Conservation (phyloP, 2,888 invertebrate species). For the Rhagium mordax region DNA sequence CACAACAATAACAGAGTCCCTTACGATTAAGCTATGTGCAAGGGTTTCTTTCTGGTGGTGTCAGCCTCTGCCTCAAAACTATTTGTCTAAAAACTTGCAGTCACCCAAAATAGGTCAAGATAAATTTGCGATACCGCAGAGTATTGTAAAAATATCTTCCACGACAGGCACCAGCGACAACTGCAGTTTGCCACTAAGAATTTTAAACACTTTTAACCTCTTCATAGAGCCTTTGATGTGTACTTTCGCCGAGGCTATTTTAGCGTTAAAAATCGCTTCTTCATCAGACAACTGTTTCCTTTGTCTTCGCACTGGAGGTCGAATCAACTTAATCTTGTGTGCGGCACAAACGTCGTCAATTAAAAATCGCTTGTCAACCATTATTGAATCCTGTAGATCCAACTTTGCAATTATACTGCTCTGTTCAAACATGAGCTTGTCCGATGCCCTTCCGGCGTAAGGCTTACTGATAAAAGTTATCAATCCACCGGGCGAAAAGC, state of each 20-base stretch:
- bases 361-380: slow-evolving; percentile 33
- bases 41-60: no score
- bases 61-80: no score
- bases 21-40: no score
- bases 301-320: slow-evolving; percentile 35
- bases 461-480: slow-evolving; percentile 29
- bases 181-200: slow-evolving; percentile 21
- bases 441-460: slow-evolving; percentile 35
- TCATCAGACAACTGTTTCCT: slow-evolving; percentile 37
- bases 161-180: slow-evolving; percentile 3
- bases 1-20: no score
- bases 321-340: slow-evolving; percentile 34
- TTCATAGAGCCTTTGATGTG: slow-evolving; percentile 30
- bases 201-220: slow-evolving; percentile 34
- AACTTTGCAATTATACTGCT: slow-evolving; percentile 8
- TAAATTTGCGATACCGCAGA: background rate
- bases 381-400: slow-evolving; percentile 14
- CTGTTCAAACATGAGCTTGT: slow-evolving; percentile 26
- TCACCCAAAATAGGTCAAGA: background rate
- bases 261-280: slow-evolving; percentile 34
- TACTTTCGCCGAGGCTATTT: slow-evolving; percentile 19
- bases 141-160: background rate
- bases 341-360: slow-evolving; percentile 32
- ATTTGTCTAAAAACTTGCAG: no score
- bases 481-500: slow-evolving; percentile 32